Percentiles rank a stretch among this genome's conserved stretches.
Conservation (phyloP, 1,140 invertebrate genomes). For the Drosophila kanapiae region DNA sequence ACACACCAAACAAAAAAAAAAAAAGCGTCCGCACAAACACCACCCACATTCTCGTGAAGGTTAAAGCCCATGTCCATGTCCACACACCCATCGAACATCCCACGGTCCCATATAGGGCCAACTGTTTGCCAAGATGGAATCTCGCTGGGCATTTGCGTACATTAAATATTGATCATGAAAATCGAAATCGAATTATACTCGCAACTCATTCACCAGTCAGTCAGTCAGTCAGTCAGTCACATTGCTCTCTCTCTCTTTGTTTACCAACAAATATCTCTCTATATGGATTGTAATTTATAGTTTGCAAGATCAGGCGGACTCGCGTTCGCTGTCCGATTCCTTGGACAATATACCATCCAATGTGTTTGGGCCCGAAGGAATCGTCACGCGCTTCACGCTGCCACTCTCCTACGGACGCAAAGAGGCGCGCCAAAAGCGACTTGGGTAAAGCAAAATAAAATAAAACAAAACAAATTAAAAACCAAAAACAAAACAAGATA, state of each 20-base stretch:
- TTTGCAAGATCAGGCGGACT: conserved; percentile 86
- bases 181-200: conserved; percentile 26
- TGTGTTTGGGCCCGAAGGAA: conserved; percentile 85
- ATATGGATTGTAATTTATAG: conserved; percentile 82
- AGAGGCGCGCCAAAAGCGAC: conserved; percentile 88
- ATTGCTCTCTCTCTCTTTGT: conserved; percentile 2
- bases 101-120: conserved; percentile 1
- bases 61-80: conserved; percentile 27
- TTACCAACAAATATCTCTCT: conserved; percentile 30
- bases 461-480: conserved; percentile 31
- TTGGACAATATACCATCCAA: conserved; percentile 85
- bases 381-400: conserved; percentile 87
- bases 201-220: conserved; percentile 16
- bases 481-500: conserved; percentile 2
- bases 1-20: not conserved
- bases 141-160: conserved; percentile 25
- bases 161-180: conserved; percentile 28
- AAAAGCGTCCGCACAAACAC: not conserved
- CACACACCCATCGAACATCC: conserved; percentile 28
- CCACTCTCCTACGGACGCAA: conserved; percentile 88
- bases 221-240: conserved; percentile 4
- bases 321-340: conserved; percentile 85
- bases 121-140: conserved; percentile 20
- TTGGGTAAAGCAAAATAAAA: conserved; percentile 85
- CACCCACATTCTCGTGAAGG: conserved; percentile 14